Percentiles rank a stretch among this genome's conserved stretches.
Evolutionary conservation across 2,888 invertebrate genomes (phyloP).

Genomic region (Ophion ellenae): DNA sequence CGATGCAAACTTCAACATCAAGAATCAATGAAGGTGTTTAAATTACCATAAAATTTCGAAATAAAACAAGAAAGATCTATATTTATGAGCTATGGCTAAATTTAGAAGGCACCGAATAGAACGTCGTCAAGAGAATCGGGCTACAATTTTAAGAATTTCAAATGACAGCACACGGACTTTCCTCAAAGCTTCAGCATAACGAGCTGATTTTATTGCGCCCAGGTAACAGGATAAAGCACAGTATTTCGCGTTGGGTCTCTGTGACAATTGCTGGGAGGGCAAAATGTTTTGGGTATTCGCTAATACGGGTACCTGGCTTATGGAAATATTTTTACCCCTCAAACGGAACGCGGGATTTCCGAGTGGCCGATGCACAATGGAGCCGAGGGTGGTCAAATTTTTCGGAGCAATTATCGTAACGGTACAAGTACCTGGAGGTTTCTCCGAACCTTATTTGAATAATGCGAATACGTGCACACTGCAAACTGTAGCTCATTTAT

Average conservation of each 20-base stretch:
- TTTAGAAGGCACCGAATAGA: no score
- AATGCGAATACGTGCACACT: background rate
- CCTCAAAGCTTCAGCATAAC: background rate
- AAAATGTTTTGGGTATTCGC: background rate
- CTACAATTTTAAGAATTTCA: background rate
- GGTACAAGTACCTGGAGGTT: slow-evolving; percentile 13
- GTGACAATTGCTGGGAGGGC: background rate
- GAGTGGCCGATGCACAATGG: background rate
- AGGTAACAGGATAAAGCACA: background rate
- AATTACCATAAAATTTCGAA: no score
- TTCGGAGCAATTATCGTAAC: slow-evolving; percentile 25
- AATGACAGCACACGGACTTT: background rate
- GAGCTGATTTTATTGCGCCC: background rate
- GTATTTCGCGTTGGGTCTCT: background rate
- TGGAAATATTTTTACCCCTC: background rate
- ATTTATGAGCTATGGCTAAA: no score
- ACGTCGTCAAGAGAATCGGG: no score
- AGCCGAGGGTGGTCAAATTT: slow-evolving; percentile 24
- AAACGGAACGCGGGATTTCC: background rate
- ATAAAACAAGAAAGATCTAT: no score
- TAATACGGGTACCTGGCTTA: background rate
- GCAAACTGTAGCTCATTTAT: background rate
- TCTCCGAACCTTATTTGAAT: background rate
- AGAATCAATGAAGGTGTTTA: no score
- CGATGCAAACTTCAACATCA: no score